Conservation (phyloP, 2,888 invertebrate species). For the Prionchulus punctatus region DNA sequence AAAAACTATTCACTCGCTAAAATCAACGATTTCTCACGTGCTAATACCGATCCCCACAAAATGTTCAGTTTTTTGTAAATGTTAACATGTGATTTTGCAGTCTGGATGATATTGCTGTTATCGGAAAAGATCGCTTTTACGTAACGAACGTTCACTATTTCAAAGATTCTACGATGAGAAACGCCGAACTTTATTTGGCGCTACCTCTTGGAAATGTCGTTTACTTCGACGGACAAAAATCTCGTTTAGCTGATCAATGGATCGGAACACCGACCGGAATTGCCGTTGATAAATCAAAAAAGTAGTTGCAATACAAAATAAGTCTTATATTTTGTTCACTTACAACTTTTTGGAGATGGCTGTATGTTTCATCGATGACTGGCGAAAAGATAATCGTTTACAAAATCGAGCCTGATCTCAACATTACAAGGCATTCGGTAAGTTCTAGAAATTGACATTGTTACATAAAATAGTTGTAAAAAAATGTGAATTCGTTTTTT, state of each 20-base stretch:
- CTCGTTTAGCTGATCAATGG: slow-evolving; percentile 3
- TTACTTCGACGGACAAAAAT: slow-evolving; percentile 12
- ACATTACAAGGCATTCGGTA: slow-evolving; percentile 1
- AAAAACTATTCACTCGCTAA: neutral
- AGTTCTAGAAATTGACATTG: too few species aligned
- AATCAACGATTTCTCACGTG: too few species aligned
- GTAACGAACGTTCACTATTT: slow-evolving; percentile 12
- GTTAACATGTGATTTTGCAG: slow-evolving; percentile 7
- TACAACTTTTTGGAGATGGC: slow-evolving; percentile 1
- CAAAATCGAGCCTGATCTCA: neutral
- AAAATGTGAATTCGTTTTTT: neutral
- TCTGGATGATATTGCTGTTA: slow-evolving; percentile 8
- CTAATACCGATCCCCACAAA: too few species aligned
- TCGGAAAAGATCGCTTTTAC: slow-evolving; percentile 9
- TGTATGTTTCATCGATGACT: slow-evolving; percentile 11
- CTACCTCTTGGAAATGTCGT: slow-evolving; percentile 10
- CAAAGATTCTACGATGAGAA: neutral
- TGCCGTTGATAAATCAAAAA: slow-evolving; percentile 11
- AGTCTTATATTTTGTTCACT: neutral
- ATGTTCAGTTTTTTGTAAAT: neutral
- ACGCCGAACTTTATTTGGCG: slow-evolving; percentile 8
- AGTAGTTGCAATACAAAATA: slow-evolving; percentile 2
- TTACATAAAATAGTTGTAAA: too few species aligned
- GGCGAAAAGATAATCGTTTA: slow-evolving; percentile 5
- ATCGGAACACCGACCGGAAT: slow-evolving; percentile 8